These are phyloP conservation scores for Pheosia tremula DNA, from an alignment of 2,888 invertebrate genomes.

Conservation along the genomic window DNA sequence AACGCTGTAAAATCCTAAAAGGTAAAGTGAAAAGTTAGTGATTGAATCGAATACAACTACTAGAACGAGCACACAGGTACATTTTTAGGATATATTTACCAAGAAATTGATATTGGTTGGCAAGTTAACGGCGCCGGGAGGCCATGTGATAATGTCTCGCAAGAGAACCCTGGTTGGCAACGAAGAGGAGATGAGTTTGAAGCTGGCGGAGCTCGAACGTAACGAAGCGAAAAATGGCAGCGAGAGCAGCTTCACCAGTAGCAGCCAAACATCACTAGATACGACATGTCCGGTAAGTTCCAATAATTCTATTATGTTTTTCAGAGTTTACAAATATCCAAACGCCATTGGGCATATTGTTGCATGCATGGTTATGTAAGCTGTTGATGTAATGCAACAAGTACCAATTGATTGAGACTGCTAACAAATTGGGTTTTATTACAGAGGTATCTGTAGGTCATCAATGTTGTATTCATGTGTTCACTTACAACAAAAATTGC, in stretches of 20 bases:
- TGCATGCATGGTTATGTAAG: background rate
- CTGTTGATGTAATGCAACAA: background rate
- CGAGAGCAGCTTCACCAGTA: conserved; percentile 58
- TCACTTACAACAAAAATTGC: conserved; percentile 7
- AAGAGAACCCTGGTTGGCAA: conserved; percentile 62
- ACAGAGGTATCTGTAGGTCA: background rate
- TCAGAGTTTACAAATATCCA: no score
- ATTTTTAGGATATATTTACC: background rate
- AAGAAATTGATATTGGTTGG: background rate
- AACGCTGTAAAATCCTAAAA: conserved; percentile 25
- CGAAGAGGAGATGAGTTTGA: conserved; percentile 70
- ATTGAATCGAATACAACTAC: conserved; percentile 15
- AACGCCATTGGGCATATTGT: background rate
- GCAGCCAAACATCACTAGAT: conserved; percentile 45
- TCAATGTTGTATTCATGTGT: background rate
- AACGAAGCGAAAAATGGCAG: conserved; percentile 65
- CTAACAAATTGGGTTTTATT: background rate
- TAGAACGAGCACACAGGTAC: conserved; percentile 5
- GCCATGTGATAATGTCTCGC: conserved; percentile 77
- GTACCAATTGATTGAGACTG: background rate
- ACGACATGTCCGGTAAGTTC: conserved; percentile 55
- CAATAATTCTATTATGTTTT: background rate
- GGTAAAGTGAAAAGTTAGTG: conserved; percentile 16
- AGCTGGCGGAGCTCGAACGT: conserved; percentile 52
- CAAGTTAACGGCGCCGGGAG: conserved; percentile 28